Conservation (phyloP, 2,888 invertebrate species). For the Drosophila niveifrons region DNA sequence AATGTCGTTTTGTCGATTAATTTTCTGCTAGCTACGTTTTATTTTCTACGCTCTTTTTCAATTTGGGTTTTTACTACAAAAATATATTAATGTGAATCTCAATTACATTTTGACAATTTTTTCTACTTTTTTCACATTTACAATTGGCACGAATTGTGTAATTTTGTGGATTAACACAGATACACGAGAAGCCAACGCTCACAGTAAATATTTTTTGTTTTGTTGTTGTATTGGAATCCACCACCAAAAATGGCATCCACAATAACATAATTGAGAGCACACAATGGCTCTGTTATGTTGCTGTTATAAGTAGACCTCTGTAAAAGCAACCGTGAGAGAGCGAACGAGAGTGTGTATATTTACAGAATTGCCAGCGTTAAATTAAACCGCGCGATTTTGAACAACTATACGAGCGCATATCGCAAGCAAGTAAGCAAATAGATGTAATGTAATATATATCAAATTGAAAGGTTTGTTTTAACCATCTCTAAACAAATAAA, state of each 20-base stretch:
- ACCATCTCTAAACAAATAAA: not conserved
- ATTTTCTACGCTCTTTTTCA: conserved; percentile 12
- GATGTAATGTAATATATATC: conserved; percentile 9
- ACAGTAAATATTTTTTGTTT: conserved; percentile 56
- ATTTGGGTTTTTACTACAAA: conserved; percentile 21
- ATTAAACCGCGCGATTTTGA: conserved; percentile 5
- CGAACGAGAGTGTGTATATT: not conserved
- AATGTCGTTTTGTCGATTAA: conserved; percentile 27
- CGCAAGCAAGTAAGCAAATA: too few species aligned
- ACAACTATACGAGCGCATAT: not conserved
- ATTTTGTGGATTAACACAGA: conserved; percentile 73
- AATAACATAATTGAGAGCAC: conserved; percentile 41
- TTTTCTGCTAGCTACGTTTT: conserved; percentile 28
- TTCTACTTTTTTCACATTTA: conserved; percentile 35
- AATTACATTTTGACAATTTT: conserved; percentile 63
- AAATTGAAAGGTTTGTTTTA: conserved; percentile 15
- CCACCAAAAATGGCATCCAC: conserved; percentile 56
- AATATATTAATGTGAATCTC: conserved; percentile 37
- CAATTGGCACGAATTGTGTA: conserved; percentile 75
- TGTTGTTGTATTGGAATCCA: conserved; percentile 67
- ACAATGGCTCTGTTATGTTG: conserved; percentile 15
- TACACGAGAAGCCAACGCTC: conserved; percentile 55
- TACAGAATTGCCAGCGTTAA: conserved; percentile 60
- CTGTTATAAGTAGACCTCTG: conserved; percentile 46
- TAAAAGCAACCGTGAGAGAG: conserved; percentile 13